Base-by-base conservation (phyloP, 64 coral and sea anemone species). In the Catalaphyllia jardinei region DNA sequence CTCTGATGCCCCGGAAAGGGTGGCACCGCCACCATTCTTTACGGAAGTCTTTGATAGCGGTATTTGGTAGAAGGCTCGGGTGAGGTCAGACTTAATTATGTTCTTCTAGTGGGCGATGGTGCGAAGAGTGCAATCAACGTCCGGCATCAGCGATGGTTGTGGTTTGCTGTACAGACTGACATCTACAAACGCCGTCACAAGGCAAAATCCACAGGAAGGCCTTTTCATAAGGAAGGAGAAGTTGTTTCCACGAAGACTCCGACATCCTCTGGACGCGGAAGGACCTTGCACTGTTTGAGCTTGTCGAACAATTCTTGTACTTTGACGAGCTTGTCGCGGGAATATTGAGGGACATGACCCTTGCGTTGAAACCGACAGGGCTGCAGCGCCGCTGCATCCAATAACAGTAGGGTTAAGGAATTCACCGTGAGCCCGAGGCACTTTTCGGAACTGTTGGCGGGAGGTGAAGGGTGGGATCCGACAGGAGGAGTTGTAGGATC, bases 221-320 rank as follows among this genome's bases (percentile, higher is more conserved):
- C 88, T 93, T 51, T 82, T 93, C 14, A 88, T 75, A 15, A 93
- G 86, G 33, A 93, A 93, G 10, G 86, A 93, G 0, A 77, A 86
- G 52, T 88, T 93, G n/a, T 88, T 38, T 88, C 86, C 28, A 93
- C 75, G 28, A 61, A 31, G 22, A 80, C 52, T 14, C 42, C 77
- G 28, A 69, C 75, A 25, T 91, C 89, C 69, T 83, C 89, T 1
- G 89, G 89, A 55, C n/a, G 57, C 8, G 30, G 50, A 82, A 91
- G 86, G 49, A 91, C 89, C 4, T 50, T 24, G 7, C 25, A 67
- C 35, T 52, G 74, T 31, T 91, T 71, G 14, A 91, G 60, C 25
- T 91, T 52, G 29, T 91, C 89, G 55, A 91, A 91, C 60, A 71
- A 63, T 15, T 91, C 55, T 62, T 92, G 81, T 18, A 92, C 35